A percentile compares a stretch with the other conserved stretches of the same genome.
Conservation (phyloP, 2,797 vertebrate species). For the Sebastes trivittatus region DNA sequence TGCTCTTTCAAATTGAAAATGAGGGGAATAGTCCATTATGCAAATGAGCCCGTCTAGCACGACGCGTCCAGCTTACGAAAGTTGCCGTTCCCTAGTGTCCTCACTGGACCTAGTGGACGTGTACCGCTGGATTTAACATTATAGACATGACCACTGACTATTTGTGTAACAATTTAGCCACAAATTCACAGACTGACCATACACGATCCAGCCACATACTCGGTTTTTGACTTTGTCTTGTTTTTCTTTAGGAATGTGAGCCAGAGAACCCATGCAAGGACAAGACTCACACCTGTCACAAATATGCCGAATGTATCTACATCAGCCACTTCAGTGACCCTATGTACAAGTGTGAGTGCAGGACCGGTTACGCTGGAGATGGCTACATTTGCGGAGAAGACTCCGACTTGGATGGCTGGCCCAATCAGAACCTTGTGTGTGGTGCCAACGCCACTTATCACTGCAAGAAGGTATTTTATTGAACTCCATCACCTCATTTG, state of each 20-base stretch:
- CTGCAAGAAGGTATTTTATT: conserved; percentile 89
- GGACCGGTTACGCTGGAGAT: conserved; percentile 95
- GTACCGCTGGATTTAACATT: neutral
- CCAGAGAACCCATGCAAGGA: conserved; percentile 96
- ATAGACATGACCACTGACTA: neutral
- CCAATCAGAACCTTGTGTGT: conserved; percentile 94
- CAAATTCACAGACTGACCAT: neutral
- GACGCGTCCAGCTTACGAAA: too few species aligned
- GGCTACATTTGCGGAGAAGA: conserved; percentile 96
- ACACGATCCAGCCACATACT: neutral
- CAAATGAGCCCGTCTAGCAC: neutral
- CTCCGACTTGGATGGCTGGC: conserved; percentile 98
- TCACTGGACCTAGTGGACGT: accelerated
- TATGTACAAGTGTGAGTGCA: conserved; percentile 97
- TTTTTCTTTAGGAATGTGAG: conserved; percentile 88
- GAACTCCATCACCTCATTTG: neutral
- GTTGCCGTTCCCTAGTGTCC: too few species aligned
- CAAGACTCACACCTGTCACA: conserved; percentile 94
- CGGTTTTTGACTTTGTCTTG: neutral
- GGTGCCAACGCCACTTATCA: conserved; percentile 93
- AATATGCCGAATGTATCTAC: conserved; percentile 92
- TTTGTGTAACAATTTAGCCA: neutral
- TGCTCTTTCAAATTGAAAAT: neutral
- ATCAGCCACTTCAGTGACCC: conserved; percentile 96
- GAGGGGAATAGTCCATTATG: neutral